Base-by-base conservation (phyloP, 2,113 vertebrate species). In the Myodes glareolus region DNA sequence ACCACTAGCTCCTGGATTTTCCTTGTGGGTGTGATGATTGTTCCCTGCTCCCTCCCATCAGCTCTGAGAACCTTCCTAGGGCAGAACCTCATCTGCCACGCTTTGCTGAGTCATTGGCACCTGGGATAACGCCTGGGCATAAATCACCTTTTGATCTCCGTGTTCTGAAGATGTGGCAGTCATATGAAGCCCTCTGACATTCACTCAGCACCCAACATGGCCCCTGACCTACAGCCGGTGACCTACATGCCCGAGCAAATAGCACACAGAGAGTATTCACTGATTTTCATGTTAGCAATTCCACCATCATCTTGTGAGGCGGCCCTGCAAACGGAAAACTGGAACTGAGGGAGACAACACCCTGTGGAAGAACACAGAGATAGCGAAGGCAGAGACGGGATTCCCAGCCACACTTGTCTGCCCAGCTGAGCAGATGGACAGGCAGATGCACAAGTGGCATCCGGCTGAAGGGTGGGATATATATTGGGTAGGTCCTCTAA, bases 201-300 rank as follows among this genome's bases (percentile, higher is more conserved):
- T 47, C 63, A 31, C 29, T 9, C 8, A 5, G 33, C 80, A 63
- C n/a, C 65, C 76, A 45, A 4, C 33, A 6, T 0, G 1, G 36
- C 76, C 5, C 39, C 78, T n/a, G 63, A 55, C 88, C 63, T 7
- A 13, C 1, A 36, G 33, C n/a, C 50, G 72, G 50, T 29, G 45
- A 16, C 27, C 85, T 61, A 2, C 14, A 7, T 33, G 42, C 63
- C 76, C 23, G 11, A 76, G 36, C 10, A 55, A 67, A 31, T 31
- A 61, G 55, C 25, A 2, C 3, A 13, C 2, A 5, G 52, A 45
- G 65, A 72, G 45, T 33, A 9, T 42, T 21, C 36, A 3, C 45
- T 27, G 10, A 65, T 12, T 14, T 63, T 45, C 2, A 4, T 1
- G 14, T 16, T 2, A 27, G 47, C 10, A 11, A 70, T n/a, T 3